Percentiles rank a stretch among this genome's conserved stretches.
Conservation (phyloP, 2,113 vertebrate genomes). For the Phalacrocorax pelagicus region DNA sequence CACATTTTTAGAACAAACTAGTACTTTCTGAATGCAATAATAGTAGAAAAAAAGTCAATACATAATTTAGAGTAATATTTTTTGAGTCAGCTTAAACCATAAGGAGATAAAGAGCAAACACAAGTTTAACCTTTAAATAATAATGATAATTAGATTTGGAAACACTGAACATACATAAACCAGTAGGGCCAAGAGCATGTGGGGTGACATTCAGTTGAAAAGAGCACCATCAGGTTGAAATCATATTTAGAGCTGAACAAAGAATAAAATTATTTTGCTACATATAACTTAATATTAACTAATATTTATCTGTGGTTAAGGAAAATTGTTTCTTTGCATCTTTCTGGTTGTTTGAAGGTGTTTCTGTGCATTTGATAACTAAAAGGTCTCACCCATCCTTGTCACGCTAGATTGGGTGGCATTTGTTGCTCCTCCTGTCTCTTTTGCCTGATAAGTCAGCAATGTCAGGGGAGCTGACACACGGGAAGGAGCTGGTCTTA, state of each 20-base stretch:
- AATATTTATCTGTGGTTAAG: background rate
- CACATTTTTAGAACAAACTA: background rate
- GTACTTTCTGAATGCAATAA: background rate
- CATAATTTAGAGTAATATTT: background rate
- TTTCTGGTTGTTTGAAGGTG: background rate
- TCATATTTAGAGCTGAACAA: background rate
- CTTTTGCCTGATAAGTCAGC: background rate
- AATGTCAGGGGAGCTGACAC: background rate
- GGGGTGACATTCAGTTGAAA: background rate
- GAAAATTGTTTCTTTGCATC: background rate
- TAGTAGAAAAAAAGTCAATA: background rate
- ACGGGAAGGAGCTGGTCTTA: background rate
- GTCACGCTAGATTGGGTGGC: background rate
- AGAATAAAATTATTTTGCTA: background rate
- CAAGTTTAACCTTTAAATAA: background rate
- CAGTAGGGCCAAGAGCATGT: background rate
- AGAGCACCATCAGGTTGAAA: background rate
- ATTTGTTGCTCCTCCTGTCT: background rate
- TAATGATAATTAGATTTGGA: background rate
- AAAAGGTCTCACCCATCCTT: background rate
- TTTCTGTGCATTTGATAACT: background rate
- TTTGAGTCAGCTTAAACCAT: background rate
- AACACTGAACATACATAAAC: background rate
- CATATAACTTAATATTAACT: background rate
- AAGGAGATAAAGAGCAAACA: background rate